Base-by-base conservation (phyloP, 1,140 invertebrate species). In the Leptopilina clavipes region DNA sequence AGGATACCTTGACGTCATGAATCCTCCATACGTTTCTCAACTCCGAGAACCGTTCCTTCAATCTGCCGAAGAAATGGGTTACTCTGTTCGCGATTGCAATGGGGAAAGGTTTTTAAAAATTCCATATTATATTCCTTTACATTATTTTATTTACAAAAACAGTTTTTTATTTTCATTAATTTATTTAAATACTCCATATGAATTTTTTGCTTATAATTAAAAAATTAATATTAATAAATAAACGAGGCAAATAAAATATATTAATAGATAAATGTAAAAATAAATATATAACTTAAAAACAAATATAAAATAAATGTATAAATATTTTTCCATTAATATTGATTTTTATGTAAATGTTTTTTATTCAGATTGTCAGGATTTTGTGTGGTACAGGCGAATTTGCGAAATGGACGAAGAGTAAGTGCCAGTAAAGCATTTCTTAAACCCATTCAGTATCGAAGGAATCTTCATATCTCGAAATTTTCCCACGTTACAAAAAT, bases 371-470 rank as follows among this genome's bases (percentile, higher is more conserved):
- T 52, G 6, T 6, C 48, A 2, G 94, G 94, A 2, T 94, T 95
- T 81, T 93, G 92, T 0, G 89, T 91, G 7, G 93, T 91, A n/a
- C 95, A 94, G 88, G 94, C 94, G 0, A 96, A 94, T 10, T 91
- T 95, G 78, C 88, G 93, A 9, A 91, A 93, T 40, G 95, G 95
- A 0, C 86, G 92, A 71, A 88, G 95, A 78, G 95, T 94, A 71
- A 96, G 94, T 81, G 93, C 94, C 8, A 92, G 91, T 0, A 94
- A 94, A 88, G 94, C 94, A 0, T 95, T 94, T 84, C 84, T 95
- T 25, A 91, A 92, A 78, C 93, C 93, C 0, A 87, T 93, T 6
- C 88, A 91, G 10, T 83, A 92, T 31, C 91, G 96, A 59, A 74
- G 74, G 25, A 97, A 97, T 84, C 91, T 97, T 1, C 92, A 93